phyloP scores from a whole-genome alignment of 1,140 invertebrate genomes.

The Drosophila sp. region DNA sequence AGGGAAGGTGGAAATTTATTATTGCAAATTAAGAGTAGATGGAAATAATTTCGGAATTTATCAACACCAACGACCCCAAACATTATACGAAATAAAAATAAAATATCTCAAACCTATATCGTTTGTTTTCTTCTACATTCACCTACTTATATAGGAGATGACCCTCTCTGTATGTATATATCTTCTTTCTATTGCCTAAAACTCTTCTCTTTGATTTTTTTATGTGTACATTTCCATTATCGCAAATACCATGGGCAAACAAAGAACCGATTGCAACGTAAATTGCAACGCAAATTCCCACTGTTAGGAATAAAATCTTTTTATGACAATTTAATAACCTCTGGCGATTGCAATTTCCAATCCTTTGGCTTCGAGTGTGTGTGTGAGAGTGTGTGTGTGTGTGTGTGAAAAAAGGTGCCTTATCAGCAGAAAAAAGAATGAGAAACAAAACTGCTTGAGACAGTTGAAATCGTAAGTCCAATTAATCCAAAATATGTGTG shows the following conservation, averaged over 20 bases:
- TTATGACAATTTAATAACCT: constrained; percentile 33
- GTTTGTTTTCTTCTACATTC: too few relatives aligned
- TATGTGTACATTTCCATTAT: background rate
- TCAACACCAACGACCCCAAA: too few relatives aligned
- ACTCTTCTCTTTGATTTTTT: too few relatives aligned
- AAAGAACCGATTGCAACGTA: constrained; percentile 36
- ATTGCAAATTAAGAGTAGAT: background rate
- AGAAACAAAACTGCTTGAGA: constrained; percentile 23
- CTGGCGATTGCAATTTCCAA: constrained; percentile 14
- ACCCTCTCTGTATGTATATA: background rate
- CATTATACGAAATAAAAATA: too few relatives aligned
- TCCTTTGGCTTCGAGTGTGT: background rate
- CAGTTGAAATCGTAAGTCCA: constrained; percentile 55
- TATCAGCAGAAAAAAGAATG: constrained; percentile 38
- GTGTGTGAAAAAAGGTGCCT: constrained; percentile 26
- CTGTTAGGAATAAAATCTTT: constrained; percentile 49
- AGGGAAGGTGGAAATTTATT: background rate
- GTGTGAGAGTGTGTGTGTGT: background rate
- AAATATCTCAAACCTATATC: too few relatives aligned
- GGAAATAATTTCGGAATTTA: background rate
- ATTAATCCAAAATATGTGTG: constrained; percentile 46
- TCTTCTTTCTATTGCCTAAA: background rate
- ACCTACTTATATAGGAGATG: too few relatives aligned
- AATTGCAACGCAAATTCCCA: constrained; percentile 16
- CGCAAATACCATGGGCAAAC: constrained; percentile 32